Evolutionary conservation across 1,140 invertebrate species (phyloP), one percentile per base, ranked within the genome.

Genomic region (Drosophila serrata): DNA sequence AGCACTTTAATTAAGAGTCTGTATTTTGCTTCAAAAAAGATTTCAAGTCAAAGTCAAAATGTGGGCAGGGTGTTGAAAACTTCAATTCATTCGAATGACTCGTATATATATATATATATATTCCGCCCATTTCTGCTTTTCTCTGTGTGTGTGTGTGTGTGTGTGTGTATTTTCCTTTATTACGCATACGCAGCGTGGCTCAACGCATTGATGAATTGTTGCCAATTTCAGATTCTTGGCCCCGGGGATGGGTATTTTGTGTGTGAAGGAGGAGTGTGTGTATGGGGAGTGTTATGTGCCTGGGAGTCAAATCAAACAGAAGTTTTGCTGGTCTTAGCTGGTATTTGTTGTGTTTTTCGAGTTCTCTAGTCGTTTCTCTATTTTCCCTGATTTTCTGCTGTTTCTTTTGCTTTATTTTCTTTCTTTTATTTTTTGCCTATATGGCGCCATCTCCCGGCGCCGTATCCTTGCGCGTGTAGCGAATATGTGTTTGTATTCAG

Each of bases 131-230:
- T 48, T 29, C 17, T 43, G 40, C 9, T n/a, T n/a, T n/a, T n/a
- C 1, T 17, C 6, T 46, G 12, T 27, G n/a, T 33, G 45, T 17
- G 17, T n/a, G 6, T 35, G 2, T 45, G 19, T 45, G 19, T 24
- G 45, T 48, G 45, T 45, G 19, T 24, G 45, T 48, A 24, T 39
- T 51, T 65, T 39, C 57, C 70, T 82, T 82, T 77, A 82, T 82
- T 86, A 82, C 82, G 82, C 82, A 86, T 76, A 87, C 75, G 82
- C 75, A 84, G 75, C 79, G 51, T 79, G 69, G 69, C 74, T 37
- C 75, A 46, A 42, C 59, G 81, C 79, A 87, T 87, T 87, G 82
- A 87, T 87, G 82, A 87, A 87, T 87, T 87, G 82, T 87, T 87
- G 75, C 79, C 79, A 70, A 55, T 70, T 69, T 59, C 56, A 37